Base-by-base conservation (phyloP, 2,888 invertebrate genomes). In the Heliothis peltigera region DNA sequence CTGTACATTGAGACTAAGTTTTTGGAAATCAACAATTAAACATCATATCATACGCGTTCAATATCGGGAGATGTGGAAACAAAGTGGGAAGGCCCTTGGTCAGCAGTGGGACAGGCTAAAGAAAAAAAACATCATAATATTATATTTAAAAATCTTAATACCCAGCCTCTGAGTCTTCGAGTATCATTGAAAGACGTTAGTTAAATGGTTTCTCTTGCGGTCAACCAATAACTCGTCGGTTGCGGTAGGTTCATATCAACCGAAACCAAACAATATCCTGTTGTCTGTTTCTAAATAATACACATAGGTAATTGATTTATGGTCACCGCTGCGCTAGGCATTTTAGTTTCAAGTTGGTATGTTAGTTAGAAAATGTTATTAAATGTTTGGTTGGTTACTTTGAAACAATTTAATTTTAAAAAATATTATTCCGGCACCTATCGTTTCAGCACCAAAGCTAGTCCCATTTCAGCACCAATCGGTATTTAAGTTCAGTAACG, bases 291-390 rank as follows among this genome's bases (percentile, higher is more conserved):
- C 53, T 71, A 59, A 62, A 59, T 68, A 73, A 66, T 49, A 60
- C 47, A 68, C 42, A 56, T 60, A n/a, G n/a, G n/a, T n/a, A 56
- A 76, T 76, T 77, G 69, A 76, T 79, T 76, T 79, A 75, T 54
- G 47, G 8, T 39, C 54, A 72, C 68, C 64, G 28, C 67, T n/a
- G 39, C 15, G 15, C 39, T 39, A n/a, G 39, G n/a, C 5, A 39
- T 39, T 39, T 39, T 39, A 39, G n/a, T 32, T 39, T n/a, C 4
- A 39, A 39, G 15, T 10, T 32, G 32, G 32, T 32, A 3, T 3
- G 8, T 32, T 32, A 4, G 10, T 39, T 39, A n/a, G n/a, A n/a
- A 39, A 39, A 5, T 39, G n/a, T 39, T n/a, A 39, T 39, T 39
- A 1, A 39, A n/a, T 39, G 39, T n/a, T 39, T 39, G 4, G 32